These are phyloP conservation scores for Microchirus variegatus DNA, from an alignment of 2,797 vertebrate species.

Conservation along the genomic window DNA sequence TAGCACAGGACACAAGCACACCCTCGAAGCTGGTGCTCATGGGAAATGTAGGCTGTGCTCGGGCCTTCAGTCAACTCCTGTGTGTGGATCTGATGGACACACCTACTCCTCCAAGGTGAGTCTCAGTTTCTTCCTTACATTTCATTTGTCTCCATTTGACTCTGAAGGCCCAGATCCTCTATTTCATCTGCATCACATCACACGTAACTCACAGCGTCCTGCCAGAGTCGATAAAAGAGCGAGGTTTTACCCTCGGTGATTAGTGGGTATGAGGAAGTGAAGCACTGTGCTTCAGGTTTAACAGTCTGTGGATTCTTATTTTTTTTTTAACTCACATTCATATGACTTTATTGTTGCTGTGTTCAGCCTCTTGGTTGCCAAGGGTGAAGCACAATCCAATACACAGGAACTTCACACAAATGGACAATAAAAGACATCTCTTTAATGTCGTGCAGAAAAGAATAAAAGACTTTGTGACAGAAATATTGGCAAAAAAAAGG, in stretches of 20 bases:
- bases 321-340: slow-evolving; percentile 22
- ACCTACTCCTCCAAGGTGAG: slow-evolving; percentile 81
- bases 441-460: slow-evolving; percentile 1
- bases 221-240: slow-evolving; percentile 5
- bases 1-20: slow-evolving; percentile 84
- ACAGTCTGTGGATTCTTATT: slow-evolving; percentile 16
- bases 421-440: slow-evolving; percentile 11
- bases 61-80: slow-evolving; percentile 61
- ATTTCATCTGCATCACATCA: slow-evolving; percentile 6
- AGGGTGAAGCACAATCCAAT: slow-evolving; percentile 9
- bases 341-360: slow-evolving; percentile 14
- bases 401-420: slow-evolving; percentile 6
- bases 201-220: slow-evolving; percentile 7
- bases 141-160: slow-evolving; percentile 1
- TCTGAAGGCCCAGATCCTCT: background rate
- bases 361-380: slow-evolving; percentile 22
- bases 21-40: slow-evolving; percentile 79
- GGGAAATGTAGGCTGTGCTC: slow-evolving; percentile 90
- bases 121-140: background rate
- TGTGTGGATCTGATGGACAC: slow-evolving; percentile 91
- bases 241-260: slow-evolving; percentile 7
- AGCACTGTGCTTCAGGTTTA: background rate
- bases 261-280: slow-evolving; percentile 13
- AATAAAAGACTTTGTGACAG: slow-evolving; percentile 21
- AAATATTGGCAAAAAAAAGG: slow-evolving; percentile 10